A percentile compares a stretch with the other conserved stretches of the same genome.
phyloP scores from a whole-genome alignment of 2,888 invertebrate genomes.

The Lithophane socia region DNA sequence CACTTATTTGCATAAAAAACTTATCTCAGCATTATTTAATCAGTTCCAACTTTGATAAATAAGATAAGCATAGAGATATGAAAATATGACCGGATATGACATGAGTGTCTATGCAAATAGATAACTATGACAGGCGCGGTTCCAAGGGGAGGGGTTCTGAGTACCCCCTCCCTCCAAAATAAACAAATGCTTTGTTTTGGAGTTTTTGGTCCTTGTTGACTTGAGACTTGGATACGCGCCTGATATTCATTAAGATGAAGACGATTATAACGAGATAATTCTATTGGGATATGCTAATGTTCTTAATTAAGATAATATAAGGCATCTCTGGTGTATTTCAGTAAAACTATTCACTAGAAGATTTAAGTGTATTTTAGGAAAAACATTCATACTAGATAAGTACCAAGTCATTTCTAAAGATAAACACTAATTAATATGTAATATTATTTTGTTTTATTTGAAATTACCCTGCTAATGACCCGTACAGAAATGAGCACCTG shows the following conservation, averaged over 20 bases:
- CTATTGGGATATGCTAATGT: not conserved
- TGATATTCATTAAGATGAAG: not conserved
- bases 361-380: not conserved
- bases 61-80: constrained; percentile 9
- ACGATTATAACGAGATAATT: not conserved
- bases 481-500: too few species aligned
- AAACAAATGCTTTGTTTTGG: constrained; percentile 28
- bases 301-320: not conserved
- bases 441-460: constrained; percentile 16
- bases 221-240: constrained; percentile 43
- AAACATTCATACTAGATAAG: not conserved
- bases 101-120: constrained; percentile 16
- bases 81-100: constrained; percentile 12
- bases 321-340: constrained; percentile 19
- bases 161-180: constrained; percentile 26
- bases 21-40: not conserved
- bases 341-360: not conserved
- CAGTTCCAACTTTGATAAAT: not conserved
- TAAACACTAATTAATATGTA: not conserved
- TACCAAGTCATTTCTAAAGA: not conserved
- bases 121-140: constrained; percentile 34
- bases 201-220: constrained; percentile 1
- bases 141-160: constrained; percentile 26
- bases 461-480: not conserved
- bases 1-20: not conserved